Conservation (phyloP, 1,140 invertebrate genomes). For the Antheraea pernyi region DNA sequence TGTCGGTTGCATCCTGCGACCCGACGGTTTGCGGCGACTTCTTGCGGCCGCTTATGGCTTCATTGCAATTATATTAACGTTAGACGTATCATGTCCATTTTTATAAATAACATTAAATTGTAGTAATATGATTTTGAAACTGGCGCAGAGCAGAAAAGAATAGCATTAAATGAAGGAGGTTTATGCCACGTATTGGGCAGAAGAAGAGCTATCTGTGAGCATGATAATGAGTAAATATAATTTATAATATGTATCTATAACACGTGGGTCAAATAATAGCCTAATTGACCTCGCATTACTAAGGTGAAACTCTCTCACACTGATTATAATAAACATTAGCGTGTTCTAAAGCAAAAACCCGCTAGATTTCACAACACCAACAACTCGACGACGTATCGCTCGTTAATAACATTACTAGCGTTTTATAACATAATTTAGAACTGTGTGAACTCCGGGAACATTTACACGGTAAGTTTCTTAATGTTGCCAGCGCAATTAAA, state of each 20-base stretch:
- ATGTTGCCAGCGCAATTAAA: conserved; percentile 22
- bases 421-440: conserved; percentile 14
- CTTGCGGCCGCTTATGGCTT: conserved; percentile 17
- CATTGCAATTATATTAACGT: conserved; percentile 44
- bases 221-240: too few relatives aligned
- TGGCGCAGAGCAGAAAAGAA: too few relatives aligned
- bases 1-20: conserved; percentile 32
- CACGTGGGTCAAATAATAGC: too few relatives aligned
- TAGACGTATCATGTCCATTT: conserved; percentile 21
- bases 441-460: conserved; percentile 15
- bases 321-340: background rate
- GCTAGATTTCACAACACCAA: background rate
- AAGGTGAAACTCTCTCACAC: background rate
- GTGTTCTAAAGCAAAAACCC: background rate
- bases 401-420: conserved; percentile 8
- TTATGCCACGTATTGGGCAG: too few relatives aligned
- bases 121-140: too few relatives aligned
- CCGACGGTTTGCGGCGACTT: conserved; percentile 27
- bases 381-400: background rate
- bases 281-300: too few relatives aligned
- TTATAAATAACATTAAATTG: too few relatives aligned
- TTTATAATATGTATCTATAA: too few relatives aligned
- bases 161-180: too few relatives aligned
- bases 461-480: conserved; percentile 28
- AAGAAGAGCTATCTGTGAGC: too few relatives aligned